These are phyloP conservation scores for Halcyon malimbica DNA, from an alignment of 2,113 vertebrate genomes.

Conservation along the genomic window DNA sequence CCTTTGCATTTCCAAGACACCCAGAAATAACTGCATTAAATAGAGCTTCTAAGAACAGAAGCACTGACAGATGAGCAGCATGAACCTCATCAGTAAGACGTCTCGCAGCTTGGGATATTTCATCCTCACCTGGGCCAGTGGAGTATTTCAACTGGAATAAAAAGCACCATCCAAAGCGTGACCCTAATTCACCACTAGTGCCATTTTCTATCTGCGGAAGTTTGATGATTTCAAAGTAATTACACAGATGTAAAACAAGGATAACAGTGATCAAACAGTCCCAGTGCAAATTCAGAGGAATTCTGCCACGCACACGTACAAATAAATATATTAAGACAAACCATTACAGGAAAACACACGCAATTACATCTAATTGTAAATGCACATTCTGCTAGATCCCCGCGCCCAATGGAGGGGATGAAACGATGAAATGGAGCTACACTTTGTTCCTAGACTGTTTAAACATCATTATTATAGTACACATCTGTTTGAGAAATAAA, in stretches of 20 bases:
- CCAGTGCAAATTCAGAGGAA: slow-evolving; percentile 22
- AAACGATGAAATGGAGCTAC: background rate
- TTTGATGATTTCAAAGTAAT: slow-evolving; percentile 35
- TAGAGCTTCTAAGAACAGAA: background rate
- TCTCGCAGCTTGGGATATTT: slow-evolving; percentile 22
- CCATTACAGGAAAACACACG: background rate
- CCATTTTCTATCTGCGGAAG: background rate
- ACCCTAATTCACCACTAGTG: slow-evolving; percentile 19
- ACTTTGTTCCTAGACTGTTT: background rate
- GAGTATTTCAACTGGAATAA: slow-evolving; percentile 42
- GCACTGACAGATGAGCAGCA: slow-evolving; percentile 34
- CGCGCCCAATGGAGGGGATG: accelerated
- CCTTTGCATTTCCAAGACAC: slow-evolving; percentile 10
- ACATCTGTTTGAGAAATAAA: background rate
- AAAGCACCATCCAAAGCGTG: background rate
- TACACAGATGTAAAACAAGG: slow-evolving; percentile 36
- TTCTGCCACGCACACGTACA: slow-evolving; percentile 8
- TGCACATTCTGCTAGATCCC: background rate
- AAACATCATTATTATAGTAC: background rate
- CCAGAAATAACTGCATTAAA: slow-evolving; percentile 1
- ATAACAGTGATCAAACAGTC: background rate
- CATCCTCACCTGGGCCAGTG: slow-evolving; percentile 31
- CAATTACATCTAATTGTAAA: slow-evolving; percentile 8
- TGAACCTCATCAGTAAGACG: slow-evolving; percentile 12
- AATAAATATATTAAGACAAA: slow-evolving; percentile 47